These are phyloP conservation scores for Microdon myrmicae DNA, from an alignment of 2,888 invertebrate species.

Conservation along the genomic window DNA sequence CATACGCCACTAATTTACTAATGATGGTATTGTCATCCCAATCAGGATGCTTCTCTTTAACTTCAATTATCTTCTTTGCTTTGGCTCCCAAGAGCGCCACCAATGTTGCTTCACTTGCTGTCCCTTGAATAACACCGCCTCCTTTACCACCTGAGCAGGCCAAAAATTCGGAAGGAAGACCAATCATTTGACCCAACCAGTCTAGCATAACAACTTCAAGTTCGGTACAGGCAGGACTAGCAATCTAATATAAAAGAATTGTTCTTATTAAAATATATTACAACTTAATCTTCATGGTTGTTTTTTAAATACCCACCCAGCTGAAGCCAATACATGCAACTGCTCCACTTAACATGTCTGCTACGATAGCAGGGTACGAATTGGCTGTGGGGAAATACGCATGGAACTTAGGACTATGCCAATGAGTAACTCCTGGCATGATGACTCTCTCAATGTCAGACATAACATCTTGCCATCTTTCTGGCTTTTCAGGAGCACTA, in stretches of 20 bases:
- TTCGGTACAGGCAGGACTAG: conserved; percentile 96
- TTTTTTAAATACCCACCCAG: conserved; percentile 76
- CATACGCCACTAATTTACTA: conserved; percentile 85
- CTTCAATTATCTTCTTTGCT: conserved; percentile 74
- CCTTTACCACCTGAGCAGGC: conserved; percentile 85
- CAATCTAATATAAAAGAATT: conserved; percentile 72
- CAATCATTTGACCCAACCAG: conserved; percentile 94
- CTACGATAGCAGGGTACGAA: conserved; percentile 93
- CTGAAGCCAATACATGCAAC: conserved; percentile 96
- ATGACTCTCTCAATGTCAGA: conserved; percentile 92
- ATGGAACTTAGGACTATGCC: conserved; percentile 96
- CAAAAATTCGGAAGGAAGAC: conserved; percentile 85
- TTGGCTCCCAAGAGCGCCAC: conserved; percentile 93
- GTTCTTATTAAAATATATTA: background rate
- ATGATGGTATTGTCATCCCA: conserved; percentile 79
- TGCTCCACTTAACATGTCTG: conserved; percentile 93
- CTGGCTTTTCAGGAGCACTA: conserved; percentile 84
- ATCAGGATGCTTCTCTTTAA: conserved; percentile 78
- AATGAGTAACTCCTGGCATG: conserved; percentile 98
- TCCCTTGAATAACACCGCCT: conserved; percentile 92
- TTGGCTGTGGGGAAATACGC: conserved; percentile 95
- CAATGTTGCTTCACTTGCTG: conserved; percentile 94
- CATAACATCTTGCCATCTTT: conserved; percentile 92
- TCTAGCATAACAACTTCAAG: conserved; percentile 94
- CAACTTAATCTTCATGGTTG: conserved; percentile 1